Evolutionary conservation across 2,113 vertebrate species (phyloP).

Genomic region (Perca schrenkii): DNA sequence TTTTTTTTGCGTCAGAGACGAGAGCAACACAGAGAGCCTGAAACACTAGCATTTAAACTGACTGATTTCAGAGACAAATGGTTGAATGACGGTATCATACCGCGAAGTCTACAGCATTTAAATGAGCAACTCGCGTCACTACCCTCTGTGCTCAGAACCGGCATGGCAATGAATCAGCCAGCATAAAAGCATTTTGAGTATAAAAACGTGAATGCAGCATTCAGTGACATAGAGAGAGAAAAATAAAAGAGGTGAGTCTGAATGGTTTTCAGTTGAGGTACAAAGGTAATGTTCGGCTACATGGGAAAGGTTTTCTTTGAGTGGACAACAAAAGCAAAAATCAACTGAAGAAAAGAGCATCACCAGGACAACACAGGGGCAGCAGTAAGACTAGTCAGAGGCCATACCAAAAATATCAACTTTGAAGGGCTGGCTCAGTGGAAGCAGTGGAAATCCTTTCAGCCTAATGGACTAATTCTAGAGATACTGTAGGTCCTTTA

Average conservation of each 20-base stretch:
- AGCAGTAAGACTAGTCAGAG: no score
- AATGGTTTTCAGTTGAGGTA: neutral
- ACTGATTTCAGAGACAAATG: neutral
- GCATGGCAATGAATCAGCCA: no score
- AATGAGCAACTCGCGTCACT: neutral
- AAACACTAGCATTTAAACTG: neutral
- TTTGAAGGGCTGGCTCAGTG: neutral
- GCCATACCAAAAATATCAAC: no score
- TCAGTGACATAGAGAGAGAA: neutral
- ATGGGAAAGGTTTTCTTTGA: neutral
- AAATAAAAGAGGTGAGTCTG: neutral
- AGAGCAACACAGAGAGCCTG: neutral
- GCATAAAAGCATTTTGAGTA: neutral
- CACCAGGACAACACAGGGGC: no score
- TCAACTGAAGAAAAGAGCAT: neutral
- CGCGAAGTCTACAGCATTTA: neutral
- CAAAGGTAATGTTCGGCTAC: neutral
- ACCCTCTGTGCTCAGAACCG: neutral
- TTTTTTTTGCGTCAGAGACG: neutral
- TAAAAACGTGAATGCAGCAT: neutral
- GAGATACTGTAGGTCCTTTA: neutral
- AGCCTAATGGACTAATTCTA: neutral
- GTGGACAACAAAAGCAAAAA: neutral
- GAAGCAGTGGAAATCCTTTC: neutral
- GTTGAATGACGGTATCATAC: neutral